phyloP scores from a whole-genome alignment of 1,140 invertebrate genomes.

The Battus philenor region DNA sequence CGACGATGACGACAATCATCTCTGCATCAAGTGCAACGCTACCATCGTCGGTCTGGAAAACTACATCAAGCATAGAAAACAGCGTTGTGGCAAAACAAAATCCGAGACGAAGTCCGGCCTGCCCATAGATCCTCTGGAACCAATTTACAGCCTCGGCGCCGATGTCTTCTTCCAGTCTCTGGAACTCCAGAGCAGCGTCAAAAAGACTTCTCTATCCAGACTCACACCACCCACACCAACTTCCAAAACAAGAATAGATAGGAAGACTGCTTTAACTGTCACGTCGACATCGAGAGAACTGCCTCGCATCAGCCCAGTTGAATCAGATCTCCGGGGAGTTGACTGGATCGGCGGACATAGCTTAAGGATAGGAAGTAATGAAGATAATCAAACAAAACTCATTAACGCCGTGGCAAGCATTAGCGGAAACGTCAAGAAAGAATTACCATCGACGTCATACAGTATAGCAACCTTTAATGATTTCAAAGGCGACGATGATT shows the following conservation, averaged over 20 bases:
- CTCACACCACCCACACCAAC: constrained; percentile 55
- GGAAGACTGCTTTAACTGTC: constrained; percentile 38
- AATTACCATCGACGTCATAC: constrained; percentile 56
- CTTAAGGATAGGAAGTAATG: constrained; percentile 70
- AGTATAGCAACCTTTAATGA: constrained; percentile 65
- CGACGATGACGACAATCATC: constrained; percentile 87
- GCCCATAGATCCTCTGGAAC: constrained; percentile 55
- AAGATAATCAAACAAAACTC: constrained; percentile 77
- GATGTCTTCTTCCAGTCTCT: constrained; percentile 91
- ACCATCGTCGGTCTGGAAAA: constrained; percentile 88
- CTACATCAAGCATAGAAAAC: constrained; percentile 88
- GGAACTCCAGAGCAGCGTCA: constrained; percentile 87
- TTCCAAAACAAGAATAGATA: constrained; percentile 63
- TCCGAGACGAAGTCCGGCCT: constrained; percentile 47
- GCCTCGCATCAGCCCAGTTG: constrained; percentile 56
- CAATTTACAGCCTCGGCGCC: constrained; percentile 79
- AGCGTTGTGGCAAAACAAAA: constrained; percentile 75
- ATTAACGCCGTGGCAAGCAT: constrained; percentile 79
- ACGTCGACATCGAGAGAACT: constrained; percentile 50
- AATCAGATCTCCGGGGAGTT: constrained; percentile 68
- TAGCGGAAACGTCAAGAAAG: constrained; percentile 74
- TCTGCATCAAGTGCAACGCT: constrained; percentile 89
- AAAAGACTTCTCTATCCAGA: constrained; percentile 67
- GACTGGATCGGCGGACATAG: constrained; percentile 79
- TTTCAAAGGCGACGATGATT: constrained; percentile 76